A percentile compares a stretch with the other conserved stretches of the same genome.
Conservation (phyloP, 2,113 vertebrate genomes). For the Nipponia nippon region DNA sequence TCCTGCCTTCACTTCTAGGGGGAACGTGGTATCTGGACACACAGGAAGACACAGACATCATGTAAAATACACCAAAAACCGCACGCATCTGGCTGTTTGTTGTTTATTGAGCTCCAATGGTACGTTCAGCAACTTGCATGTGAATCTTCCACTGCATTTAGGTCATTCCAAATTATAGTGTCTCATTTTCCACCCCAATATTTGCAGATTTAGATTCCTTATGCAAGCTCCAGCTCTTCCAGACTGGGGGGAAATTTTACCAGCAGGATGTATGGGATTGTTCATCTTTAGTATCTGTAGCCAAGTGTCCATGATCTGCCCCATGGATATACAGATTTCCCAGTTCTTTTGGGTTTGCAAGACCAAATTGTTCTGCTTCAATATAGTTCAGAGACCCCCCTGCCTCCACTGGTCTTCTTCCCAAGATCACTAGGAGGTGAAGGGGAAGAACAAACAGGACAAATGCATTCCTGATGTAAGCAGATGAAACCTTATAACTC, state of each 20-base stretch:
- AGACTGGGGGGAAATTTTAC: not conserved
- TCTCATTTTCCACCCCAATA: not conserved
- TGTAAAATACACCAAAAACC: not conserved
- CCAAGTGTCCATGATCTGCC: not conserved
- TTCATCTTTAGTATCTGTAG: not conserved
- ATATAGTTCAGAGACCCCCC: not conserved
- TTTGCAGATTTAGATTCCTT: not conserved
- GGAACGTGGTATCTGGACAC: not conserved
- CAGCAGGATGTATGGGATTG: not conserved
- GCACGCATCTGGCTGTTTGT: not conserved
- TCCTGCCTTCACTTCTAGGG: not conserved
- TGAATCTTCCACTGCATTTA: not conserved
- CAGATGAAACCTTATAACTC: slow-evolving; percentile 44
- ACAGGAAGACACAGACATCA: not conserved
- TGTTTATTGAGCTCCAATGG: not conserved
- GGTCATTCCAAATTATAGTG: not conserved
- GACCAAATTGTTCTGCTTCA: not conserved
- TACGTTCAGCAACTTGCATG: not conserved
- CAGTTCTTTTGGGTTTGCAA: not conserved
- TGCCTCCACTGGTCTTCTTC: not conserved
- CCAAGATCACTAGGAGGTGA: not conserved
- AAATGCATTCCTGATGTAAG: slow-evolving; percentile 31
- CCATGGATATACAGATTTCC: not conserved
- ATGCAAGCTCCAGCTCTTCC: not conserved
- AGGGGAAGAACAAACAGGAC: slow-evolving; percentile 7